Conservation (phyloP, 2,113 vertebrate genomes). For the Corapipo altera region DNA sequence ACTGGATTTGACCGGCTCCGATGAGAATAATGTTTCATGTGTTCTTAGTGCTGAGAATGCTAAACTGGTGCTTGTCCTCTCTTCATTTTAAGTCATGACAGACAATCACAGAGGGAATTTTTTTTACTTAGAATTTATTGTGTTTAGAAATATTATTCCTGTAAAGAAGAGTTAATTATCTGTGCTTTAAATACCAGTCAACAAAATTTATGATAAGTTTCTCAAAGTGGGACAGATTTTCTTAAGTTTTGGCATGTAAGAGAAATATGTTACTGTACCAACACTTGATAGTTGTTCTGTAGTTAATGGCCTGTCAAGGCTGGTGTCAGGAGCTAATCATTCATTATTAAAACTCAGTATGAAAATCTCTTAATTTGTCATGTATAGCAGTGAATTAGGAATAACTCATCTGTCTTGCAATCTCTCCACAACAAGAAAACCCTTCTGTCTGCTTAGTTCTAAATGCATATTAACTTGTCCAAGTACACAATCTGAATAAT, state of each 20-base stretch:
- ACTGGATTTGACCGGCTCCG: slow-evolving; percentile 57
- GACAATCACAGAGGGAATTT: slow-evolving; percentile 42
- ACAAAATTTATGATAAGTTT: slow-evolving; percentile 42
- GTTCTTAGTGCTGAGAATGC: slow-evolving; percentile 35
- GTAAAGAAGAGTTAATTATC: slow-evolving; percentile 65
- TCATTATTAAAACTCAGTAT: slow-evolving; percentile 6
- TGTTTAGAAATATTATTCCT: slow-evolving; percentile 29
- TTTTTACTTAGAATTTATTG: slow-evolving; percentile 59
- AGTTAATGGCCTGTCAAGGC: neutral
- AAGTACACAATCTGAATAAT: neutral
- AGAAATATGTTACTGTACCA: neutral
- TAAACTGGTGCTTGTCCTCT: slow-evolving; percentile 54
- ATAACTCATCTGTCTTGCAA: neutral
- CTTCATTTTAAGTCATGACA: slow-evolving; percentile 64
- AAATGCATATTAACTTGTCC: slow-evolving; percentile 13
- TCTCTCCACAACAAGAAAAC: neutral
- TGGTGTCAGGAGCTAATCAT: slow-evolving; percentile 9
- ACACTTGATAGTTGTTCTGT: neutral
- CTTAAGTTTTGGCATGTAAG: neutral
- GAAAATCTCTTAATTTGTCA: neutral
- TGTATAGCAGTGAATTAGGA: slow-evolving; percentile 16
- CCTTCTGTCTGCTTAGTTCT: neutral
- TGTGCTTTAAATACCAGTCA: slow-evolving; percentile 48
- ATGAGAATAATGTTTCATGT: slow-evolving; percentile 56
- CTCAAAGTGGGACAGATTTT: slow-evolving; percentile 31